Conservation (phyloP, 2,888 invertebrate genomes). For the Scaptomyza cyrtandrae region DNA sequence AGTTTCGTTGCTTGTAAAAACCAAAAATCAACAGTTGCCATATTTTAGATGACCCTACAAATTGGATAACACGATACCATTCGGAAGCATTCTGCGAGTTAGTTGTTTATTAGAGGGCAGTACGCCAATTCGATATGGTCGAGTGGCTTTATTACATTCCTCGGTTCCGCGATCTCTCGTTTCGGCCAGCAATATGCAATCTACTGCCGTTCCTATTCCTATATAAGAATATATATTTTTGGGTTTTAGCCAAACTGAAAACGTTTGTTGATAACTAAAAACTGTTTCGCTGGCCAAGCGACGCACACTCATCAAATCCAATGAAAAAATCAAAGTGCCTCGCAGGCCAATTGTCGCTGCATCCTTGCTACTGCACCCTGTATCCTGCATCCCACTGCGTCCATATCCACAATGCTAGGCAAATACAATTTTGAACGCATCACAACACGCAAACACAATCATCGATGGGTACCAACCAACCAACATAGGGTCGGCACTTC, state of each 20-base stretch:
- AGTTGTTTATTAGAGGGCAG: slow-evolving; percentile 18
- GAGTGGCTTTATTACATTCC: slow-evolving; percentile 62
- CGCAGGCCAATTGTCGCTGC: slow-evolving; percentile 66
- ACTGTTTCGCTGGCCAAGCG: slow-evolving; percentile 26
- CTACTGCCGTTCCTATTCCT: neutral
- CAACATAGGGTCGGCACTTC: slow-evolving; percentile 8
- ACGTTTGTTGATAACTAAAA: slow-evolving; percentile 73
- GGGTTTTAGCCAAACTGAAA: slow-evolving; percentile 63
- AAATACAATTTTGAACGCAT: slow-evolving; percentile 78
- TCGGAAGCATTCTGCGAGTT: slow-evolving; percentile 3
- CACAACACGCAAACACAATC: slow-evolving; percentile 81
- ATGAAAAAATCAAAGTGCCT: slow-evolving; percentile 71
- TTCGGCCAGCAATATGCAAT: slow-evolving; percentile 4
- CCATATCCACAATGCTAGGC: slow-evolving; percentile 68
- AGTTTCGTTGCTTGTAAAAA: neutral
- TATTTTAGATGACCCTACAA: slow-evolving; percentile 18
- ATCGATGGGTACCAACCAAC: slow-evolving; percentile 42
- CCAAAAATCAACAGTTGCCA: slow-evolving; percentile 24
- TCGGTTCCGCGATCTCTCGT: neutral
- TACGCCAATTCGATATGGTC: slow-evolving; percentile 47
- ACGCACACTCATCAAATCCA: slow-evolving; percentile 70
- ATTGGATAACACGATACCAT: slow-evolving; percentile 30
- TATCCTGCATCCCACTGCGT: slow-evolving; percentile 1
- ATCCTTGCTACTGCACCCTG: slow-evolving; percentile 35
- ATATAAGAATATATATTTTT: slow-evolving; percentile 6